Evolutionary conservation across 1,140 invertebrate species (phyloP), one percentile per base, ranked within the genome.

Genomic region (Drosophila paulistorum): DNA sequence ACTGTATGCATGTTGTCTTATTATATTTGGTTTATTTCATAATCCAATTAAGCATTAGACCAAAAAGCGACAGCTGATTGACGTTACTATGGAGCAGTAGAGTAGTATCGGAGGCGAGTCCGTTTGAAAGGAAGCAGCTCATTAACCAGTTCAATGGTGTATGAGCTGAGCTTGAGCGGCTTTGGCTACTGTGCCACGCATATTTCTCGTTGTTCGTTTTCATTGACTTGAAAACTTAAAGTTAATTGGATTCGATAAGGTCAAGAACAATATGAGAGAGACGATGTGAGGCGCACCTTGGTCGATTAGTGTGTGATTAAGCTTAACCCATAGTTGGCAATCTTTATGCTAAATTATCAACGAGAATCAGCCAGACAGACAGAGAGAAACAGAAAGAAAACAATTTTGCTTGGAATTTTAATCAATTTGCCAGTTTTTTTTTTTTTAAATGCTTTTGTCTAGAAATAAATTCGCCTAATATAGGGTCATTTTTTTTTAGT

Each of bases 11-110:
- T 48, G 14, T 48, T 48, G 45, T 51, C 45, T 51, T 20, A 51
- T 51, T 51, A 51, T 51, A 51, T 39, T 23, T 57, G 30, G 80
- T 69, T 67, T 69, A 68, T 86, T 86, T 86, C 82, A 86, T 89
- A 89, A 89, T 89, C 84, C 84, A 89, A 89, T 89, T 89, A 89
- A 65, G 68, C 84, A 80, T 83, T 87, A 86, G 83, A 51, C 23
- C 54, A 57, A 33, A 57, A 33, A 57, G 33, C 84, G 84, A 89
- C 84, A 89, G 84, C 84, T 89, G 85, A 87, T 84, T 87, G 84
- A 87, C 84, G 67, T 23, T 17, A 70, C 71, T 55, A 59, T 65
- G 62, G 13, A 37, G 58, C 57, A 37, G n/a, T 7, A 30, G 9
- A 11, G 1, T 5, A 39, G 30, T 39, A 39, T 39, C 11, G 37